Conservation (phyloP, 2,113 vertebrate species). For the Lepisosteus oculatus region DNA sequence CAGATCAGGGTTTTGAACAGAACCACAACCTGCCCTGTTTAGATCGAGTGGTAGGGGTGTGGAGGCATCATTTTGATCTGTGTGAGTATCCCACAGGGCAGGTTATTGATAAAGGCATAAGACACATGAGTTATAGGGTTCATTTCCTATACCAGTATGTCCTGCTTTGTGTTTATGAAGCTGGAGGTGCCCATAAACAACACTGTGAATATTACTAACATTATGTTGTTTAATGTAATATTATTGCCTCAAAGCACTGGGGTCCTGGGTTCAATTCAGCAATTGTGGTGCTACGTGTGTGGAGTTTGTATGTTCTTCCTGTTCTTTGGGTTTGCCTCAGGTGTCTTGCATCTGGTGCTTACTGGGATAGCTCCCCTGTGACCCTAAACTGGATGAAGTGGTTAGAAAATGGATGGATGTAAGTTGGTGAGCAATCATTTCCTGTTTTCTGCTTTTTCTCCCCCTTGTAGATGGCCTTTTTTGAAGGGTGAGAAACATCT, state of each 20-base stretch:
- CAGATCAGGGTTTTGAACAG: constrained; percentile 65
- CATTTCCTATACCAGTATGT: no score
- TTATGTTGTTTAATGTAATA: no score
- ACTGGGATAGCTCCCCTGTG: no score
- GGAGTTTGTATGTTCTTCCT: background rate
- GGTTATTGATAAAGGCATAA: constrained; percentile 1
- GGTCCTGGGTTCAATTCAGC: no score
- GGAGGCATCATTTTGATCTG: constrained; percentile 31
- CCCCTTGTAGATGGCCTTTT: background rate
- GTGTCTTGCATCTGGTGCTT: background rate
- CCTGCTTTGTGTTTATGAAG: constrained; percentile 44
- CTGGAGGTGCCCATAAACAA: no score
- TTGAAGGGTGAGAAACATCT: no score
- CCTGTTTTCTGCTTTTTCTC: background rate
- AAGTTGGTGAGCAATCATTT: background rate
- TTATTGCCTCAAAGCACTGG: no score
- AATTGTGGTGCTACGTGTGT: constrained; percentile 22
- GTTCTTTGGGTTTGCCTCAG: background rate
- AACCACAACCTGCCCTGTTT: constrained; percentile 53
- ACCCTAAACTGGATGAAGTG: no score
- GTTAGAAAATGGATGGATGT: background rate
- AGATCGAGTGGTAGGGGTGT: background rate
- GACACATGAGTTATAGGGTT: no score
- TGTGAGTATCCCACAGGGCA: background rate
- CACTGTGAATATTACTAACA: no score